A percentile compares a stretch with the other conserved stretches of the same genome.
Conservation (phyloP, 37 sponge, comb jelly and placozoan species). For the Cliona cf. orientalis region DNA sequence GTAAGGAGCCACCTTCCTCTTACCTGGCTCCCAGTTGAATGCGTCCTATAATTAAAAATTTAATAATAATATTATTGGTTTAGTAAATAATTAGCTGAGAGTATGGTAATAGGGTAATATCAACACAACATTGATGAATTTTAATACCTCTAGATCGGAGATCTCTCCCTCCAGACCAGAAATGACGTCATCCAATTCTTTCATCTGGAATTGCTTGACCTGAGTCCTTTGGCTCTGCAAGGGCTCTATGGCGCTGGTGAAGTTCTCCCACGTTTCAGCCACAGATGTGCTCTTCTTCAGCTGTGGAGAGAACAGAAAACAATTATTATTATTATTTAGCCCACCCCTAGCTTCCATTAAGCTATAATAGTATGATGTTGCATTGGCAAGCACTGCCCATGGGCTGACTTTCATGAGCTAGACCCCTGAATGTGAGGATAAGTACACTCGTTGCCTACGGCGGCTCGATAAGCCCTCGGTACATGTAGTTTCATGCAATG, state of each 20-base stretch:
- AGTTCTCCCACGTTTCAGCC: constrained; percentile 19
- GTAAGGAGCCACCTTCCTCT: neutral
- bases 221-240: neutral
- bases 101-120: neutral
- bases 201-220: constrained; percentile 18
- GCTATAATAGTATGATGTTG: no score
- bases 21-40: neutral
- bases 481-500: neutral
- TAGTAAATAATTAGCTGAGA: neutral
- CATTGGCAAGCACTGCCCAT: no score
- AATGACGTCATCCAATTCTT: constrained; percentile 43
- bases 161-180: constrained; percentile 16
- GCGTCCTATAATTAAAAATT: neutral
- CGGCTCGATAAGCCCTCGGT: no score
- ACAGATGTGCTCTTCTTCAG: neutral
- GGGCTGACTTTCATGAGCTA: no score
- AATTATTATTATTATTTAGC: no score
- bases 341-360: no score
- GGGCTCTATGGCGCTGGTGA: constrained; percentile 32
- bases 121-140: neutral
- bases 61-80: neutral
- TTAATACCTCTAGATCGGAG: constrained; percentile 20
- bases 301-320: neutral
- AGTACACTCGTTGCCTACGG: no score
- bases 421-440: no score